Evolutionary conservation across 1,140 invertebrate genomes (phyloP), one percentile per base, ranked within the genome.

Genomic region (Macrotrachela quadricornifera): DNA sequence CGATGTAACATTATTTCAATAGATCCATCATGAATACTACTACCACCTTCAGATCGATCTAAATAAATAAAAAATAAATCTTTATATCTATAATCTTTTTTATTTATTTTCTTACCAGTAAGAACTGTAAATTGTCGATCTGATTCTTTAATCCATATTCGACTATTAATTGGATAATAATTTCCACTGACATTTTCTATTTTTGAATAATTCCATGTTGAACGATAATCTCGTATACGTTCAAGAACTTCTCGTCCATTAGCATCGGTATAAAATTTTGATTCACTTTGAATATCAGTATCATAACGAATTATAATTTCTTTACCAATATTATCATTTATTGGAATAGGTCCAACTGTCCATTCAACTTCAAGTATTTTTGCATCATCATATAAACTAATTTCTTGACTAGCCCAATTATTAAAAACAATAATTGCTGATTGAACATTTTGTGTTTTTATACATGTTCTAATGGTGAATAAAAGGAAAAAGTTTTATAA

Each of bases 261-360:
- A 0, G 85, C 80, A 66, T 96, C 91, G 0, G 90, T 96, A 62
- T 81, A 90, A 64, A 94, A 95, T 1, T 73, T 69, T 0, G 74
- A 75, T 6, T 78, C 69, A 0, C 78, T 78, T 0, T 73, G 63
- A 58, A 53, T 58, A 53, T 43, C 41, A 1, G 41, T n/a, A 30
- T 54, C 30, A 47, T 53, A 57, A 46, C 49, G 51, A 42, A 57
- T 38, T 6, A 57, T 46, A 18, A 57, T 21, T 48, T 57, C 56
- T 47, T 50, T 54, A 14, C 53, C 53, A 12, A 41, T 49, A 36
- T 71, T 72, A 76, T 71, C 83, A 80, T 76, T 70, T 10, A 81
- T 72, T 10, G 87, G 85, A 57, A 97, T 85, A 0, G 90, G 86
- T 30, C 90, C 92, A 56, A 95, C 75, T 1, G 88, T 70, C 85